Base-by-base conservation (phyloP, 2,113 vertebrate species). In the Hirundichthys speculiger region DNA sequence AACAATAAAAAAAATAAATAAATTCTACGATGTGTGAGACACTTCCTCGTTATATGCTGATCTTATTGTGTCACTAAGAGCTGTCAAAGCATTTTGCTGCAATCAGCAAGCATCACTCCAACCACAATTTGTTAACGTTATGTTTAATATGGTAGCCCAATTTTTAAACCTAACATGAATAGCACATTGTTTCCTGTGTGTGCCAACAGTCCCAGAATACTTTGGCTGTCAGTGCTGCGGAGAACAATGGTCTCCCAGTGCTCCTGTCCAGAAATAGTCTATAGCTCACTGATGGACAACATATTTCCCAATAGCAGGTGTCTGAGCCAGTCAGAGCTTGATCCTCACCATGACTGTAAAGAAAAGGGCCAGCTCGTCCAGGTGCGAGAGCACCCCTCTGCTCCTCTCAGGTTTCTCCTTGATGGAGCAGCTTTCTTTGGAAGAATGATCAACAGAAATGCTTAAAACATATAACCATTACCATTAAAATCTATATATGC, bases 281-380 rank as follows among this genome's bases (percentile, higher is more conserved):
- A 76, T 80, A 86, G 86, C 81, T 90, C 87, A 89, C 82, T 91
- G 92, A 92, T 90, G 91, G 91, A 90, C 91, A 91, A 92, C 91
- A 91, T 92, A 92, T 92, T 92, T 80, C 73, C 82, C 89, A 92
- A 91, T 91, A 92, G 86, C 88, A 92, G 91, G 92, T 93, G 91
- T 90, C 89, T 90, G 90, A 90, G 86, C 87, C 84, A 86, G 89
- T 92, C 90, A 89, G 80, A 84, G 85, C 84, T 88, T 87, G 86
- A 83, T 91, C 85, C 80, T 89, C 90, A 86, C 77, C 86, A 83
- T 79, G 86, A 80, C 89, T 87, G 82, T 88, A 91, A 85, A 85
- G 84, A 81, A 92, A 91, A 91, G 91, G 78, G 56, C 60, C 64
- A 67, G 88, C 80, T 88, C 77, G 88, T 79, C 89, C 92, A 93